A percentile compares a stretch with the other conserved stretches of the same genome.
These are phyloP conservation scores for Salminus brasiliensis DNA, from an alignment of 2,113 vertebrate genomes.

Conservation along the genomic window DNA sequence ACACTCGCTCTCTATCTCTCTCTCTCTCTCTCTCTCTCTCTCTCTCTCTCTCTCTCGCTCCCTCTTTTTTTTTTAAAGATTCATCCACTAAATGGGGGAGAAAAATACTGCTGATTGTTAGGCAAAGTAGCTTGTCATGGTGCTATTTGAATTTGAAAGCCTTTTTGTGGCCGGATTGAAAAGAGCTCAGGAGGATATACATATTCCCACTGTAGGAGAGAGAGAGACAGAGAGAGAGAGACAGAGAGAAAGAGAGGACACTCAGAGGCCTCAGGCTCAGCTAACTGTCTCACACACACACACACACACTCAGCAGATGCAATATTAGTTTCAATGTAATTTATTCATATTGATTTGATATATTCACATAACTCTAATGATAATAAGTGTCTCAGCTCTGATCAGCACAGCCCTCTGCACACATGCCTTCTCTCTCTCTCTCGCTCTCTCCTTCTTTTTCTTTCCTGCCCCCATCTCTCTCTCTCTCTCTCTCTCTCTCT, in stretches of 20 bases:
- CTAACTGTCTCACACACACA: neutral
- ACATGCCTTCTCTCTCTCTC: neutral
- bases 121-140: constrained; percentile 54
- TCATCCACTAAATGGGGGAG: constrained; percentile 29
- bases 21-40: neutral
- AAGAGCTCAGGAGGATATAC: constrained; percentile 47
- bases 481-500: neutral
- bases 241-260: neutral
- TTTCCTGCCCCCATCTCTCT: neutral
- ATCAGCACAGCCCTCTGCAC: neutral
- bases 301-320: neutral
- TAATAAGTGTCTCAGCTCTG: neutral
- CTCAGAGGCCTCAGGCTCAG: constrained; percentile 16
- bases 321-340: neutral
- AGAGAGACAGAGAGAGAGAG: constrained; percentile 1
- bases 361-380: neutral
- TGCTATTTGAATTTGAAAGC: constrained; percentile 62
- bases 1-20: constrained; percentile 3
- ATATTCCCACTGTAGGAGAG: constrained; percentile 46
- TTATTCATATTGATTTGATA: neutral
- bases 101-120: constrained; percentile 49
- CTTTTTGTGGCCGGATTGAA: constrained; percentile 55
- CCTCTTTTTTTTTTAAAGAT: constrained; percentile 46
- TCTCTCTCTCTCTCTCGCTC: constrained; percentile 1
- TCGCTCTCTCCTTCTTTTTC: neutral